A percentile compares a stretch with the other conserved stretches of the same genome.
These are phyloP conservation scores for Monarcha castaneiventris DNA, from an alignment of 2,113 vertebrate species.

Conservation along the genomic window DNA sequence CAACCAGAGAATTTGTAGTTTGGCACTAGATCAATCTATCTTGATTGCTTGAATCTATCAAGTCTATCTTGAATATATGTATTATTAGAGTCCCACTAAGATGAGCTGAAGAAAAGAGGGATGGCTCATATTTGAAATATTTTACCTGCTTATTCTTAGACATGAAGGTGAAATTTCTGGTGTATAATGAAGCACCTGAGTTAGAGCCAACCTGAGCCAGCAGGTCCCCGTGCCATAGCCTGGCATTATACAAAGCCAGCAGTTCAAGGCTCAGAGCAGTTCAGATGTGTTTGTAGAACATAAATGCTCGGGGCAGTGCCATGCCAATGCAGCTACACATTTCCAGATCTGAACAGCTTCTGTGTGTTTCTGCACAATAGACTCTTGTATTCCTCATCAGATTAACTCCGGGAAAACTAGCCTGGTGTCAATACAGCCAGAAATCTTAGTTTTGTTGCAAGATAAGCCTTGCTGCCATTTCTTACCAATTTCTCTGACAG, in stretches of 20 bases:
- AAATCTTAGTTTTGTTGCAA: neutral
- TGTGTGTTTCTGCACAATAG: neutral
- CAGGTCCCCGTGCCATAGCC: neutral
- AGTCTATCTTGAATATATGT: neutral
- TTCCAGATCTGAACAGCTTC: neutral
- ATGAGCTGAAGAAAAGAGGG: neutral
- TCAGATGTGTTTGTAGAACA: neutral
- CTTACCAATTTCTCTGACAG: neutral
- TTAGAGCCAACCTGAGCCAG: neutral
- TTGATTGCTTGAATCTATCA: neutral
- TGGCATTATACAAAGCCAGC: neutral
- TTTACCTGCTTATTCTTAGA: neutral
- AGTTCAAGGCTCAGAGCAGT: neutral
- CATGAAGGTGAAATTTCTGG: neutral
- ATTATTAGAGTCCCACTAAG: neutral
- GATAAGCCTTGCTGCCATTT: neutral
- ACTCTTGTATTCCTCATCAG: neutral
- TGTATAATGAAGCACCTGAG: neutral
- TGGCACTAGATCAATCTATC: neutral
- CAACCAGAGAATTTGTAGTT: neutral
- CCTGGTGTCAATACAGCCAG: neutral
- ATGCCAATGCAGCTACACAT: neutral
- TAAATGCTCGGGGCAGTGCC: neutral
- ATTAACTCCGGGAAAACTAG: neutral
- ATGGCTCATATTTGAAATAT: neutral